Base-by-base conservation (phyloP, 1,140 invertebrate genomes). In the Papilio polyxenes region DNA sequence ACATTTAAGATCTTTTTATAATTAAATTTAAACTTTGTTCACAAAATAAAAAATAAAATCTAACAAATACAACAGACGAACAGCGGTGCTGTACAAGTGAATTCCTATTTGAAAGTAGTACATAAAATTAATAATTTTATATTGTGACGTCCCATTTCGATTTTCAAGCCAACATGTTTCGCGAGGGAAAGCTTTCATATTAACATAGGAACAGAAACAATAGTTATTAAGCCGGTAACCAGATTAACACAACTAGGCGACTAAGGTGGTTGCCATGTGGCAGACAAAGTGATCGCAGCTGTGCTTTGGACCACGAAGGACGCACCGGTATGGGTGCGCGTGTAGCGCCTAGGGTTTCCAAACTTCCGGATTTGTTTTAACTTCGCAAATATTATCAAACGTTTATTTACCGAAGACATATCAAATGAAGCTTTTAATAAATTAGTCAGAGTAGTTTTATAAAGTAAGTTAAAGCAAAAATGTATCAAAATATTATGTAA, bases 271-370 rank as follows among this genome's bases (percentile, higher is more conserved):
- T 48, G 44, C 75, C 23, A 53, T 78, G 76, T 78, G 53, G 76
- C 76, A 51, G 23, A 56, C 48, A 78, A 78, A n/a, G 51, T n/a
- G 51, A 78, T 59, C 51, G 49, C 76, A 59, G 76, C 53, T 78
- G 76, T 56, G 76, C 76, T 78, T 78, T 78, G 76, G 76, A 78
- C 53, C 76, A 78, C 76, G 76, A 78, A 78, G 76, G 76, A 78
- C 76, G 76, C 23, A 78, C 76, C 2, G 76, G 56, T 62, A 62
- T 78, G 53, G 76, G 76, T 53, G 75, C 76, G 37, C 37, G 51
- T 37, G 9, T 17, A 44, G 20, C 17, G 53, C 77, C 56, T 79
- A 79, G 56, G 77, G 51, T 62, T 51, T 72, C 51, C 48, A 59
- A 79, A 62, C 77, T 79, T 79, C 56, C 77, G 77, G 31, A 62